A percentile compares a stretch with the other conserved stretches of the same genome.
Conservation (phyloP, 1,140 invertebrate species). For the Proctacanthus coquilletti region DNA sequence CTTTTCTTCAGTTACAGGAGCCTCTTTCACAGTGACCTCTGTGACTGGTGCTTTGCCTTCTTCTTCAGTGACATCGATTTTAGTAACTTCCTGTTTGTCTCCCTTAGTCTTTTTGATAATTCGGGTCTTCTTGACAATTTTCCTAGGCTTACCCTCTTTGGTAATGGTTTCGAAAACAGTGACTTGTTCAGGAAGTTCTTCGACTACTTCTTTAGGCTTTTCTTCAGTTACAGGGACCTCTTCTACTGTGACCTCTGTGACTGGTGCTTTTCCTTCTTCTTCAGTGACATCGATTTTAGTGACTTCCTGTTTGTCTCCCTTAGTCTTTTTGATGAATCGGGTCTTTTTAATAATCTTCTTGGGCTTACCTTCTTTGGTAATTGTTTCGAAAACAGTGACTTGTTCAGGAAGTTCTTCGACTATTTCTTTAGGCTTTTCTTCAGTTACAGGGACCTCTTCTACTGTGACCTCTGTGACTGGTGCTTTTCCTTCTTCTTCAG, state of each 20-base stretch:
- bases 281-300: constrained; percentile 16
- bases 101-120: constrained; percentile 13
- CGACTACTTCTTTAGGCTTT: constrained; percentile 13
- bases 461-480: constrained; percentile 12
- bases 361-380: constrained; percentile 11
- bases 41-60: constrained; percentile 17
- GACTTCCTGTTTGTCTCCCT: constrained; percentile 13
- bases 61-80: constrained; percentile 17
- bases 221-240: constrained; percentile 12
- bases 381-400: constrained; percentile 6
- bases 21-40: constrained; percentile 9
- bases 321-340: constrained; percentile 14
- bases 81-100: constrained; percentile 14
- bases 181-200: constrained; percentile 18
- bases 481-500: constrained; percentile 19
- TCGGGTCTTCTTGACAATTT: constrained; percentile 13
- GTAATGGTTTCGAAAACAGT: constrained; percentile 15
- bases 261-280: constrained; percentile 17
- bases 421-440: constrained; percentile 7
- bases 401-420: constrained; percentile 5
- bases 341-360: constrained; percentile 18
- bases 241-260: constrained; percentile 9
- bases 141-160: constrained; percentile 10
- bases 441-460: constrained; percentile 3
- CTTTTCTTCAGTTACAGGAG: too few relatives aligned